These are phyloP conservation scores for Oxystoma pomonae DNA, from an alignment of 2,888 invertebrate genomes.

Conservation along the genomic window DNA sequence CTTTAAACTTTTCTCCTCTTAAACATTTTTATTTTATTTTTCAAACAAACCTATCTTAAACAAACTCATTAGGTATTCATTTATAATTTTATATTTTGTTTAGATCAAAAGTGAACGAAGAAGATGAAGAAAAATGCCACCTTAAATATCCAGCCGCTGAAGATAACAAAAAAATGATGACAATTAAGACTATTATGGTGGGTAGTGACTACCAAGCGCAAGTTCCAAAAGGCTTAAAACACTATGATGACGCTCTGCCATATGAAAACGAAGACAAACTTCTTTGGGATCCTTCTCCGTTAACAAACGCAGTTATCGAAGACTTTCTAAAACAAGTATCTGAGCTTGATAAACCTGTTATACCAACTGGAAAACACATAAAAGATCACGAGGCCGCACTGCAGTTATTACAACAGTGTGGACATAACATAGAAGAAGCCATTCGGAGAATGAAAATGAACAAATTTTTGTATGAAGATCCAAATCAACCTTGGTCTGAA, in stretches of 20 bases:
- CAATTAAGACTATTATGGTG: conserved; percentile 81
- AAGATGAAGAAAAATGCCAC: conserved; percentile 71
- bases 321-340: conserved; percentile 68
- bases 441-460: conserved; percentile 60
- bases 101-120: conserved; percentile 65
- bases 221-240: conserved; percentile 87
- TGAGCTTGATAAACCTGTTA: conserved; percentile 48
- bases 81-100: too few species aligned
- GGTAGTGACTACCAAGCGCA: conserved; percentile 91
- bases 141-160: conserved; percentile 74
- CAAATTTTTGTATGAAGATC: conserved; percentile 54
- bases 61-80: too few species aligned
- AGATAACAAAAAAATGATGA: conserved; percentile 70
- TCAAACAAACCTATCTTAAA: too few species aligned
- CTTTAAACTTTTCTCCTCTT: too few species aligned
- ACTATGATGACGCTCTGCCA: conserved; percentile 88
- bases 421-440: conserved; percentile 91
- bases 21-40: too few species aligned
- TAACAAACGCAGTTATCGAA: conserved; percentile 70
- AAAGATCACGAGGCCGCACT: conserved; percentile 88
- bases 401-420: conserved; percentile 87
- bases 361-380: conserved; percentile 72
- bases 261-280: conserved; percentile 95
- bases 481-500: conserved; percentile 73
- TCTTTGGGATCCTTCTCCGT: conserved; percentile 84